These are phyloP conservation scores for Helobdella robusta DNA, from an alignment of 2,888 invertebrate genomes.

Conservation along the genomic window DNA sequence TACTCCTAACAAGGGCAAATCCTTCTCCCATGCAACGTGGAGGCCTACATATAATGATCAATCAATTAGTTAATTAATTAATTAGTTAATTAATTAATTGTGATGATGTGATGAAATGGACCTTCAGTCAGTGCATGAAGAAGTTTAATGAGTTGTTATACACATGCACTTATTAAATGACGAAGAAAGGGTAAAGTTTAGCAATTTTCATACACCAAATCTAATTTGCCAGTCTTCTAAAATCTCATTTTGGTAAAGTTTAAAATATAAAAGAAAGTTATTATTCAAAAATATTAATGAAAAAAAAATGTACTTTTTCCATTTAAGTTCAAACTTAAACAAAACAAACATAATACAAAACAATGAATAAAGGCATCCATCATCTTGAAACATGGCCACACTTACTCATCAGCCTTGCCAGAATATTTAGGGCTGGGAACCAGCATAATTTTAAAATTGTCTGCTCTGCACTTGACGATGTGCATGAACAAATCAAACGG, in stretches of 20 bases:
- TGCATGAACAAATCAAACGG: slow-evolving; percentile 89
- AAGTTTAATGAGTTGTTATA: no score
- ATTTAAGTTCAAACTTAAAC: no score
- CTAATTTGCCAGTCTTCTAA: no score
- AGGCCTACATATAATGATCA: slow-evolving; percentile 55
- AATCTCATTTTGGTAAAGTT: background rate
- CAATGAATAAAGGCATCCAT: background rate
- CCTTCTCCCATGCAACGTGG: slow-evolving; percentile 97
- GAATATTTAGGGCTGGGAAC: slow-evolving; percentile 92
- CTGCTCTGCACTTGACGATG: slow-evolving; percentile 82
- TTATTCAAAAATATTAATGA: slow-evolving; percentile 10
- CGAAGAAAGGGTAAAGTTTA: no score
- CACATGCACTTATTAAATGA: no score
- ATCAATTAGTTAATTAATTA: no score
- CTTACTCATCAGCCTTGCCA: slow-evolving; percentile 62
- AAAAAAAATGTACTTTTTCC: no score
- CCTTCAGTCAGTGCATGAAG: no score
- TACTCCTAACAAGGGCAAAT: slow-evolving; percentile 89
- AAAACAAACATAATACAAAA: background rate
- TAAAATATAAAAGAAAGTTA: background rate
- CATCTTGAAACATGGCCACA: slow-evolving; percentile 16
- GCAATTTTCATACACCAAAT: no score
- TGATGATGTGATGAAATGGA: no score
- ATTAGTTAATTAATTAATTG: no score
- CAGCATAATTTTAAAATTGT: slow-evolving; percentile 83